phyloP scores from a whole-genome alignment of 2,888 invertebrate genomes.

The Octodonta nipae region DNA sequence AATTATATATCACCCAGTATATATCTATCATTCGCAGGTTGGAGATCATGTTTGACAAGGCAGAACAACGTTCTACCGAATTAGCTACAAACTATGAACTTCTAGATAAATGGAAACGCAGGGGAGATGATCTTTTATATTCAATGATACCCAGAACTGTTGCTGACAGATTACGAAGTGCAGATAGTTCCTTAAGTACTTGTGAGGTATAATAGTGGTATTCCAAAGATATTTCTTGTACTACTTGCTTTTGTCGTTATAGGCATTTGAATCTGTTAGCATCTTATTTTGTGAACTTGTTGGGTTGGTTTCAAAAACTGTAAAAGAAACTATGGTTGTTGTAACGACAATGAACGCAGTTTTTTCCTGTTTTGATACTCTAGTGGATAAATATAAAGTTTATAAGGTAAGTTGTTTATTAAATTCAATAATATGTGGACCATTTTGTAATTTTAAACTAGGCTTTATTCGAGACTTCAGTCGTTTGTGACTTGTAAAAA shows the following conservation, averaged over 20 bases:
- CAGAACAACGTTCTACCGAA: constrained; percentile 61
- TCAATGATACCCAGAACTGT: constrained; percentile 81
- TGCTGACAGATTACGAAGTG: constrained; percentile 62
- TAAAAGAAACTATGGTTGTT: constrained; percentile 54
- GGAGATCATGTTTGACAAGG: constrained; percentile 67
- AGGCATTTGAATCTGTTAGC: constrained; percentile 63
- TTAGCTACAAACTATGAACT: constrained; percentile 62
- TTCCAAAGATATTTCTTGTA: background rate
- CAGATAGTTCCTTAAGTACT: constrained; percentile 60
- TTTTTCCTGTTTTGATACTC: constrained; percentile 67
- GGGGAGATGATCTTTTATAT: constrained; percentile 71
- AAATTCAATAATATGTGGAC: too few relatives aligned
- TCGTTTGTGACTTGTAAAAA: too few relatives aligned
- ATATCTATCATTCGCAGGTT: constrained; percentile 44
- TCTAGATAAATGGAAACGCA: constrained; percentile 69
- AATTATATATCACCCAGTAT: constrained; percentile 5
- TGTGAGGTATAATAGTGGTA: constrained; percentile 47
- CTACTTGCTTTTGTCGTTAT: constrained; percentile 9
- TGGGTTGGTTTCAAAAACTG: constrained; percentile 42
- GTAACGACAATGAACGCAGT: constrained; percentile 72
- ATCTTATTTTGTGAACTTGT: constrained; percentile 62
- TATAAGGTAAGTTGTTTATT: constrained; percentile 54
- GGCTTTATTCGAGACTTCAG: too few relatives aligned
- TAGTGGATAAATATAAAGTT: constrained; percentile 67
- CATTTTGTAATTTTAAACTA: too few relatives aligned